Percentiles rank a stretch among this genome's conserved stretches.
Conservation (phyloP, 2,113 vertebrate genomes). For the Malurus melanocephalus region DNA sequence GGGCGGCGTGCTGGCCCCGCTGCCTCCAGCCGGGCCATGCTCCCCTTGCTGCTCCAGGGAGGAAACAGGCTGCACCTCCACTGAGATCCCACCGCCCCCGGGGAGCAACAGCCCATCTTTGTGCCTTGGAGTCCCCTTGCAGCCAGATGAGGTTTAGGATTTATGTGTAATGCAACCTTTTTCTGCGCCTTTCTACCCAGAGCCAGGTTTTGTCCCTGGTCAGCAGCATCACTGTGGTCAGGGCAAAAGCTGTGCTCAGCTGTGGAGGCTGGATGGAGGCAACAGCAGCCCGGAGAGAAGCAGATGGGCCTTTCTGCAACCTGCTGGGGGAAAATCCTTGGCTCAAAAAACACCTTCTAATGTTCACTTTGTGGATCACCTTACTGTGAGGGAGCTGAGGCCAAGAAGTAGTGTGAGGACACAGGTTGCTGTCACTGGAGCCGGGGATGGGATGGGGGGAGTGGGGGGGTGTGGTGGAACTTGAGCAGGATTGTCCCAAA, state of each 20-base stretch:
- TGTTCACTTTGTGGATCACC: neutral
- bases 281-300: accelerated
- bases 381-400: neutral
- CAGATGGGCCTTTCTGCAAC: neutral
- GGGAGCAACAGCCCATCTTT: neutral
- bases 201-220: neutral
- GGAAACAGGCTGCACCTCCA: neutral
- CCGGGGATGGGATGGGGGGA: neutral
- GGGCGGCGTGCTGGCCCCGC: neutral
- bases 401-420: neutral
- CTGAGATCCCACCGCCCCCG: accelerated
- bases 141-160: neutral
- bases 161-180: accelerated
- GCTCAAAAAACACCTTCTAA: neutral
- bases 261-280: neutral
- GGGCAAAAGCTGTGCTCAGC: neutral
- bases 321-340: neutral
- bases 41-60: neutral
- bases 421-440: neutral
- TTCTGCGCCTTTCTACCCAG: neutral
- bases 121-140: neutral
- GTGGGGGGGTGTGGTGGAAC: neutral
- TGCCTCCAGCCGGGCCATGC: neutral
- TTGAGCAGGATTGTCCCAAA: neutral
- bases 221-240: neutral